Conservation (phyloP, 2,113 vertebrate genomes). For the Asarcornis scutulata region DNA sequence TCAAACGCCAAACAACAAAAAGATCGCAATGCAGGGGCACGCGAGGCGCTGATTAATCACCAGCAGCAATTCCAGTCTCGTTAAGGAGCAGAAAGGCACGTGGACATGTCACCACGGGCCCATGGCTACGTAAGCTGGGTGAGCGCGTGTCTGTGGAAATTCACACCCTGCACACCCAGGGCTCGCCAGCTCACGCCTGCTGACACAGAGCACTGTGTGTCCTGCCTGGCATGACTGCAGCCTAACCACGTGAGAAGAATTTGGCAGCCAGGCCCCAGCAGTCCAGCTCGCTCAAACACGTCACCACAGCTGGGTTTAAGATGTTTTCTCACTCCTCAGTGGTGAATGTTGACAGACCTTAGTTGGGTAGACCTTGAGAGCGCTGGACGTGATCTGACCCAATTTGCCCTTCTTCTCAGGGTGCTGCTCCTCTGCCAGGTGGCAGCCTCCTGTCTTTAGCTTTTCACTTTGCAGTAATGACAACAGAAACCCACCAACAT, state of each 20-base stretch:
- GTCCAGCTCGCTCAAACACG: background rate
- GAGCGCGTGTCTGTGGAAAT: background rate
- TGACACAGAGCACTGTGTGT: background rate
- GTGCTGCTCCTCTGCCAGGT: background rate
- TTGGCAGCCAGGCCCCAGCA: background rate
- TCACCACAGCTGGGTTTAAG: background rate
- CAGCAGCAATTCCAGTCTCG: background rate
- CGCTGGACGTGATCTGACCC: accelerated
- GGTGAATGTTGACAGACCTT: background rate
- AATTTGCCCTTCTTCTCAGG: accelerated
- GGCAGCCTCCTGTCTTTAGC: background rate
- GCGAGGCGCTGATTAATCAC: background rate
- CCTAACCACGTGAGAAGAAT: background rate
- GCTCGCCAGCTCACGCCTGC: accelerated
- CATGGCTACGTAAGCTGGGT: background rate
- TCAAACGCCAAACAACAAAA: background rate
- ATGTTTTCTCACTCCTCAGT: background rate
- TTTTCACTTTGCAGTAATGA: background rate
- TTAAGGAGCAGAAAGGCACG: accelerated
- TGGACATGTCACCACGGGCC: background rate
- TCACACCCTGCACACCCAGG: background rate
- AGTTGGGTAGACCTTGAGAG: background rate
- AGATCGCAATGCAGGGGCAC: background rate
- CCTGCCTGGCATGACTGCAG: background rate
- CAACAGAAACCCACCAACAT: background rate